These are phyloP conservation scores for Heteromurus nitidus DNA, from an alignment of 2,888 invertebrate genomes.

Conservation along the genomic window DNA sequence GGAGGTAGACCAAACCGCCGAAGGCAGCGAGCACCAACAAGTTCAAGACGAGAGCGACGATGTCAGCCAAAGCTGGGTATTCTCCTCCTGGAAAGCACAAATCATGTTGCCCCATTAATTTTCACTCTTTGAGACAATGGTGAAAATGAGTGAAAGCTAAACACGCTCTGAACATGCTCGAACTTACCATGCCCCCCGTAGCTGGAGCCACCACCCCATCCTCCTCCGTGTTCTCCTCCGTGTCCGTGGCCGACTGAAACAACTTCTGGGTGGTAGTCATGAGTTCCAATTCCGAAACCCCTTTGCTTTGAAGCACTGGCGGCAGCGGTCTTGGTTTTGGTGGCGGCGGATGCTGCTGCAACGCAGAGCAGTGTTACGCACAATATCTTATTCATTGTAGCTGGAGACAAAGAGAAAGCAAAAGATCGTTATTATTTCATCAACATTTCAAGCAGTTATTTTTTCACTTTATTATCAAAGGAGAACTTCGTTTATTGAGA, in stretches of 20 bases:
- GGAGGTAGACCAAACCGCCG: constrained; percentile 73
- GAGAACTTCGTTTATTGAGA: constrained; percentile 1
- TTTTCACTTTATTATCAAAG: no score
- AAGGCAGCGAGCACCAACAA: constrained; percentile 74
- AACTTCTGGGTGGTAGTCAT: constrained; percentile 73
- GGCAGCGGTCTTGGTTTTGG: constrained; percentile 71
- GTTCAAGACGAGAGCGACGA: constrained; percentile 74
- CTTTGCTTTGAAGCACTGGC: constrained; percentile 67
- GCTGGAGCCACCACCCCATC: constrained; percentile 36
- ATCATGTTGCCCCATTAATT: no score
- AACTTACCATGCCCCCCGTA: constrained; percentile 55
- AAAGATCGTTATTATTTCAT: no score
- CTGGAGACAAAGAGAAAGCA: constrained; percentile 49
- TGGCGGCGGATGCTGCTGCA: constrained; percentile 73
- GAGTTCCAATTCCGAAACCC: constrained; percentile 73
- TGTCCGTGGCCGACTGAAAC: constrained; percentile 71
- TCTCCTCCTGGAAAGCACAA: constrained; percentile 64
- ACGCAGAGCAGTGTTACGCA: constrained; percentile 73
- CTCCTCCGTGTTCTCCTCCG: constrained; percentile 56
- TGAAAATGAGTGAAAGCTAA: background rate
- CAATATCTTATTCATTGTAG: constrained; percentile 73
- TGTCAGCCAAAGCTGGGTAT: constrained; percentile 74
- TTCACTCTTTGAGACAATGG: no score
- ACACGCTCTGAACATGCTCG: background rate
- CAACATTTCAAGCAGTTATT: no score